phyloP scores from a whole-genome alignment of 1,140 invertebrate genomes.

The Drosophila sucinea region DNA sequence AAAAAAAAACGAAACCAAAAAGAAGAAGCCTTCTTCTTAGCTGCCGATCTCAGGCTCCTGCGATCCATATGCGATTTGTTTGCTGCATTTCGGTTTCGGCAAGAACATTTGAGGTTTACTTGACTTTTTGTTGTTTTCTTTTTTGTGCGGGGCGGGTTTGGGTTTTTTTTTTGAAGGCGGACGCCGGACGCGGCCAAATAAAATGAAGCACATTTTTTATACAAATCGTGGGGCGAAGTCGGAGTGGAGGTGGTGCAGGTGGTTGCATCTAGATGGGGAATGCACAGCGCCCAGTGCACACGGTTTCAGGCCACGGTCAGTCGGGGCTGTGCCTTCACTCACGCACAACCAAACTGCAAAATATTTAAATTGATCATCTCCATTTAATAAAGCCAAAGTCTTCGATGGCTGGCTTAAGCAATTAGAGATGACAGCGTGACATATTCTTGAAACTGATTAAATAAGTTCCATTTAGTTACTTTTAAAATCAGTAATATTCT shows the following conservation, averaged over 20 bases:
- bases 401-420: slow-evolving; percentile 15
- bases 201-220: slow-evolving; percentile 82
- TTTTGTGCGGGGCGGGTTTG: slow-evolving; percentile 39
- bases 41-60: slow-evolving; percentile 9
- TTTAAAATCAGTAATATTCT: too few species aligned
- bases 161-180: slow-evolving; percentile 50
- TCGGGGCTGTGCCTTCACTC: slow-evolving; percentile 39
- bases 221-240: slow-evolving; percentile 61
- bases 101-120: slow-evolving; percentile 35
- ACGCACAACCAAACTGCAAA: slow-evolving; percentile 60
- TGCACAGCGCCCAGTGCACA: slow-evolving; percentile 23
- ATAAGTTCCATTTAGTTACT: too few species aligned
- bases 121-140: slow-evolving; percentile 22
- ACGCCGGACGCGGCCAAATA: slow-evolving; percentile 71
- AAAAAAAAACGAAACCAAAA: slow-evolving; percentile 41
- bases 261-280: slow-evolving; percentile 71
- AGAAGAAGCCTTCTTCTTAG: slow-evolving; percentile 10
- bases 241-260: slow-evolving; percentile 22
- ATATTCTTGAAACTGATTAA: neutral
- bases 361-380: slow-evolving; percentile 83
- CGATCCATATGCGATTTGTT: slow-evolving; percentile 77
- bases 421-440: slow-evolving; percentile 28
- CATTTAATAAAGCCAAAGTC: slow-evolving; percentile 77
- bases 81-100: slow-evolving; percentile 60
- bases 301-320: slow-evolving; percentile 28